Base-by-base conservation (phyloP, 1,140 invertebrate species). In the Pseudomyrmex concolor region DNA sequence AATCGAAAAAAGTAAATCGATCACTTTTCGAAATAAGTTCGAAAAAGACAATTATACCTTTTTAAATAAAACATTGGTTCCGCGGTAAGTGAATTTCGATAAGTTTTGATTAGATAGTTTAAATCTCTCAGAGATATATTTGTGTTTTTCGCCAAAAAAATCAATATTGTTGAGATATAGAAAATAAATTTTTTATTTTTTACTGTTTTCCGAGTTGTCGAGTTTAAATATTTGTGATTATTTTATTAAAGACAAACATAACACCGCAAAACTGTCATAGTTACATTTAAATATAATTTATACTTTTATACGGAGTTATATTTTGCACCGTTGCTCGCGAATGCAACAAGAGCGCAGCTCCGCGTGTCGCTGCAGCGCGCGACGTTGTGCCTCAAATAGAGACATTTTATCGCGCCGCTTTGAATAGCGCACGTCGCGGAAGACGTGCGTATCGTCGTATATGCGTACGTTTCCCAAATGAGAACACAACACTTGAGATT, bases 381-480 rank as follows among this genome's bases (percentile, higher is more conserved):
- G 15, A 15, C 45, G 64, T 80, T 57, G 64, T 8, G 55, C 15
- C 76, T 80, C 54, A 71, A 80, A 80, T 80, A 71, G 66, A 80
- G 76, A 10, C 76, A 59, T 71, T 80, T 34, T 70, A 80, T 15
- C 19, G 57, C 9, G 54, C 54, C 34, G 76, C 64, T 68, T 70
- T 57, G 54, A 80, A 80, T 80, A 80, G 66, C 54, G 43, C 64
- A 59, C 43, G n/a, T 78, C 51, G 51, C 51, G 12, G 51, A 70
- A 71, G 45, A 70, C 43, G 48, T n/a, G 12, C 9, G 7, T 34
- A 25, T 62, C 34, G 10, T n/a, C 19, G 12, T 10, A 7, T 57
- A 8, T 15, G 22, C n/a, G n/a, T 17, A 51, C 13, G 48, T 7
- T 8, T 71, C 15, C 19, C 19, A n/a, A 80, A 80, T 57, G 12